These are phyloP conservation scores for Herminia tarsipennalis DNA, from an alignment of 2,888 invertebrate species.

Conservation along the genomic window DNA sequence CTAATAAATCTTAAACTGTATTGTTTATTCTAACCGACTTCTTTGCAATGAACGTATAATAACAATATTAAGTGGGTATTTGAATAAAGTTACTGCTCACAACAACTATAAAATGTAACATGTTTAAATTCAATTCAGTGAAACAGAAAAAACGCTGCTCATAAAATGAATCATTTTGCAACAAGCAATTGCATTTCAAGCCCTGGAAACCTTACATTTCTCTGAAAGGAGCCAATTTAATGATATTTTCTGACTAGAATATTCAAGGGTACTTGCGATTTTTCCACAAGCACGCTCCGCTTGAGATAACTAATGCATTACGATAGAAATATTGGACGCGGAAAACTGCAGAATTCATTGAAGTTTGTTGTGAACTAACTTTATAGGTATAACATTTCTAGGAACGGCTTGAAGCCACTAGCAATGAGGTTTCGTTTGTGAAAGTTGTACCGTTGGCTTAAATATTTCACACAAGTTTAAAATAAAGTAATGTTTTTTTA, in stretches of 20 bases:
- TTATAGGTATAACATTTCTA: background rate
- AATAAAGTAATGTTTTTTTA: too few species aligned
- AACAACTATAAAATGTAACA: too few species aligned
- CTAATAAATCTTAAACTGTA: too few species aligned
- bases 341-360: constrained; percentile 7
- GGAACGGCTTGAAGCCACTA: constrained; percentile 11
- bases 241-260: constrained; percentile 9
- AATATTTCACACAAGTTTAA: too few species aligned
- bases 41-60: too few species aligned
- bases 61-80: too few species aligned
- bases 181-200: background rate
- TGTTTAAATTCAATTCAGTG: background rate
- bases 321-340: constrained; percentile 8
- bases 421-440: constrained; percentile 1
- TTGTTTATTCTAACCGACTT: background rate
- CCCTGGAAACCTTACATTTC: background rate
- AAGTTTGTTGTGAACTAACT: constrained; percentile 8
- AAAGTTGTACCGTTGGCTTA: background rate
- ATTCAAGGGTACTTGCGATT: constrained; percentile 8
- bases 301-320: constrained; percentile 12
- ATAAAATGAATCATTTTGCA: too few species aligned
- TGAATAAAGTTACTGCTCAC: too few species aligned
- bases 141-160: too few species aligned
- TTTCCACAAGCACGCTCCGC: constrained; percentile 3
- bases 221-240: constrained; percentile 2